Evolutionary conservation across 2,888 invertebrate genomes (phyloP), one percentile per base, ranked within the genome.

Genomic region (Asteroscopus sphinx): DNA sequence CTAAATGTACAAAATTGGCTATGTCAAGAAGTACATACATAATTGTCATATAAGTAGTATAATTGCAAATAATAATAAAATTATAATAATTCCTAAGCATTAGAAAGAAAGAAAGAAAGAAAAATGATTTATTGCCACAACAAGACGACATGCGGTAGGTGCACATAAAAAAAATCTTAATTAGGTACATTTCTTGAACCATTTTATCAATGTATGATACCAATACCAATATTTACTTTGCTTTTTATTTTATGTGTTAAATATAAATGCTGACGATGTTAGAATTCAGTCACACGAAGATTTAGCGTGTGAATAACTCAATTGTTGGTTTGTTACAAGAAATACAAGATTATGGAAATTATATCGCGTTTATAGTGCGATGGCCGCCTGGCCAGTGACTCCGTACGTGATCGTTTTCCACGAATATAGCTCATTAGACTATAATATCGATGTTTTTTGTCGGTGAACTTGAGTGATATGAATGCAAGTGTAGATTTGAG

Each of bases 301-400:
- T 30, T 46, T 28, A 9, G 53, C 51, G 53, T 54, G 55, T 47
- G 40, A 47, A 52, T 61, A 54, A 61, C 48, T 67, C 33, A 49
- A 11, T 28, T 46, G n/a, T n/a, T n/a, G n/a, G n/a, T n/a, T n/a
- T n/a, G 46, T 55, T 51, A 47, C 30, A 57, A 63, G 44, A 55
- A 47, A 40, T 37, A 42, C 33, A 46, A 53, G 52, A 57, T 58
- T 55, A 57, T 44, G 47, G 32, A 48, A 48, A 56, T 57, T 36
- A 52, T 39, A 52, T 64, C 44, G 55, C 45, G 25, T 57, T 39
- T 39, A 51, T 37, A 73, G 69, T 51, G 54, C 58, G 51, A 44
- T 54, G 63, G 17, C 47, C 73, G 21, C 17, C n/a, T 55, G 72
- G 73, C 6, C 66, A 63, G 30, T 76, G 73, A 76, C 73, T 68